A percentile compares a stretch with the other conserved stretches of the same genome.
These are phyloP conservation scores for Catharus ustulatus DNA, from an alignment of 2,797 vertebrate genomes.

Conservation along the genomic window DNA sequence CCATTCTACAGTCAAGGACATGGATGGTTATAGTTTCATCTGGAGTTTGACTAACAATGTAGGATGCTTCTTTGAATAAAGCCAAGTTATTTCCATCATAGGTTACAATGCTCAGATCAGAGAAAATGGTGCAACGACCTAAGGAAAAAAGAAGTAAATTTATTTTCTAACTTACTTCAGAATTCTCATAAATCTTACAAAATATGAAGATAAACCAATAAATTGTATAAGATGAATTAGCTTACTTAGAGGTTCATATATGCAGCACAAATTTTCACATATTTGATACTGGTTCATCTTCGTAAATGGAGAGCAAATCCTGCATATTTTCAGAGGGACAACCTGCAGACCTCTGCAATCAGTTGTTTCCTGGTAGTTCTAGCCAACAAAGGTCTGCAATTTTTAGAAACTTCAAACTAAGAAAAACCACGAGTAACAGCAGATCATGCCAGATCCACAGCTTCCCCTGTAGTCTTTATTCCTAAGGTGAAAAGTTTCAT, in stretches of 20 bases:
- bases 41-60: conserved; percentile 84
- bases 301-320: neutral
- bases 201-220: neutral
- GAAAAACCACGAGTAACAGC: neutral
- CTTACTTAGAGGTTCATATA: neutral
- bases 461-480: neutral
- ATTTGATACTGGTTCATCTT: neutral
- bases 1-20: conserved; percentile 86
- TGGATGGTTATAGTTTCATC: conserved; percentile 88
- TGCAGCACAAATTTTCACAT: neutral
- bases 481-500: neutral
- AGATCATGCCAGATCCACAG: neutral
- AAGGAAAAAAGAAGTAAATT: neutral
- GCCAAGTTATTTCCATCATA: conserved; percentile 90
- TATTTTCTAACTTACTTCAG: neutral
- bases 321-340: neutral
- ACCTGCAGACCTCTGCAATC: neutral
- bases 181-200: neutral
- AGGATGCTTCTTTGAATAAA: conserved; percentile 91
- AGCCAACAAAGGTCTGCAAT: neutral
- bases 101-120: conserved; percentile 92
- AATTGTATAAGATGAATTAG: neutral
- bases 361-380: neutral
- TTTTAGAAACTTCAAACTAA: neutral
- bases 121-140: conserved; percentile 96